Evolutionary conservation across 2,888 invertebrate species (phyloP).

Genomic region (Mythimna pallens): DNA sequence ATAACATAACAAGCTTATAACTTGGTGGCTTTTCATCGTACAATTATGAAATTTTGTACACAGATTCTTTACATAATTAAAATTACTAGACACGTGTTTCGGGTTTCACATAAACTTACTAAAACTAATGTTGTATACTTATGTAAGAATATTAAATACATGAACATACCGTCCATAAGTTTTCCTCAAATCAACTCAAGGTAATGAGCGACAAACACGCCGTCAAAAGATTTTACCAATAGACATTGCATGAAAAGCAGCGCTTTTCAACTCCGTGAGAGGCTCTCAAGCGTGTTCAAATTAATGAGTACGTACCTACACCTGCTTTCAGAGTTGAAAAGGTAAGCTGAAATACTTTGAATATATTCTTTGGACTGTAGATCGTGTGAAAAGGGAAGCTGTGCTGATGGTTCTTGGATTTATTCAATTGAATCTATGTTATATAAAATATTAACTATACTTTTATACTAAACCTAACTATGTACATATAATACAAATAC

Average conservation of each 20-base stretch:
- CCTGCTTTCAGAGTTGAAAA: slow-evolving; percentile 24
- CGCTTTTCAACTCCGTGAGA: neutral
- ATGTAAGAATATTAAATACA: neutral
- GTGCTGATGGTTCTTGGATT: neutral
- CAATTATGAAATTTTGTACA: no score
- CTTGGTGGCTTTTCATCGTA: no score
- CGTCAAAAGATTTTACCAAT: slow-evolving; percentile 30
- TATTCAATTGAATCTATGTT: neutral
- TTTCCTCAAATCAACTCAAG: slow-evolving; percentile 10
- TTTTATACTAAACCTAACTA: no score
- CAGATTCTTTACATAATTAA: no score
- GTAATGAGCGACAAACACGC: slow-evolving; percentile 26
- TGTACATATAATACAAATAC: no score
- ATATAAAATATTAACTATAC: no score
- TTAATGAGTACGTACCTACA: slow-evolving; percentile 32
- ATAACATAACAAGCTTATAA: no score
- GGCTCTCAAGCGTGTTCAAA: slow-evolving; percentile 28
- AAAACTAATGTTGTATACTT: neutral
- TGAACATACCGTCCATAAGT: neutral
- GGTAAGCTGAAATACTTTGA: slow-evolving; percentile 1
- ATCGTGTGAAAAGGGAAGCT: neutral
- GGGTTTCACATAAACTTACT: no score
- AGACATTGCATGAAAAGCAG: slow-evolving; percentile 30
- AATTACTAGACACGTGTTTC: no score
- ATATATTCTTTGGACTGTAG: no score